These are phyloP conservation scores for Asobara japonica DNA, from an alignment of 1,140 invertebrate genomes.

Conservation along the genomic window DNA sequence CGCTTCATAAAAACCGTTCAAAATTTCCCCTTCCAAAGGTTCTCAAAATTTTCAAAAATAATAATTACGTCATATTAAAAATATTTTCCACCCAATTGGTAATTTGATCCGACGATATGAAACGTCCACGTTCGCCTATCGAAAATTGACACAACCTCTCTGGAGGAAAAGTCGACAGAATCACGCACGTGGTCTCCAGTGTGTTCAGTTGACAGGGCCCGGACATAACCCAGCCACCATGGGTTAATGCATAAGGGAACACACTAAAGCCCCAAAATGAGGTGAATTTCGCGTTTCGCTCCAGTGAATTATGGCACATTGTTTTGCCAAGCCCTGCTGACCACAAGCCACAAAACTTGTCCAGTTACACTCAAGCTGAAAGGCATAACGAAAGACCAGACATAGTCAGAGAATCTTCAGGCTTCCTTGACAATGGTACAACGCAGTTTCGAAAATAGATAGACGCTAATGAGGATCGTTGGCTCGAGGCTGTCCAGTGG, in stretches of 20 bases:
- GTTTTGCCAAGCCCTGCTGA: constrained; percentile 40
- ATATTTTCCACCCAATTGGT: background rate
- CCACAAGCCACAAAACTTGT: background rate
- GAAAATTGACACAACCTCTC: background rate
- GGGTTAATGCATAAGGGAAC: constrained; percentile 7
- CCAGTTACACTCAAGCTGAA: background rate
- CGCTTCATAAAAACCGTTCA: no score
- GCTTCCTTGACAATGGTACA: constrained; percentile 8
- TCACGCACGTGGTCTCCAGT: background rate
- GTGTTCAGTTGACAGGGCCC: background rate
- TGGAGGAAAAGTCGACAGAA: background rate
- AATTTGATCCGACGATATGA: no score
- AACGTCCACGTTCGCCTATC: background rate
- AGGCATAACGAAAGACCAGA: constrained; percentile 8
- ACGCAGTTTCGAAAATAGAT: background rate
- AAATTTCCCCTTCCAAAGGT: no score
- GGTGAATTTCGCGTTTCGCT: constrained; percentile 16
- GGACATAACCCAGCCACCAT: background rate
- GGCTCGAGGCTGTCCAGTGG: background rate
- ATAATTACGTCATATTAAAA: background rate
- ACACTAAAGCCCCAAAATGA: constrained; percentile 5
- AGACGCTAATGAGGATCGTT: constrained; percentile 1
- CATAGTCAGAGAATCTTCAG: background rate
- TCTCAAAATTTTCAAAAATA: no score
- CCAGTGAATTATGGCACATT: constrained; percentile 52